Evolutionary conservation across 2,797 vertebrate species (phyloP), one percentile per base, ranked within the genome.

Genomic region (Poeciliopsis gracilis): DNA sequence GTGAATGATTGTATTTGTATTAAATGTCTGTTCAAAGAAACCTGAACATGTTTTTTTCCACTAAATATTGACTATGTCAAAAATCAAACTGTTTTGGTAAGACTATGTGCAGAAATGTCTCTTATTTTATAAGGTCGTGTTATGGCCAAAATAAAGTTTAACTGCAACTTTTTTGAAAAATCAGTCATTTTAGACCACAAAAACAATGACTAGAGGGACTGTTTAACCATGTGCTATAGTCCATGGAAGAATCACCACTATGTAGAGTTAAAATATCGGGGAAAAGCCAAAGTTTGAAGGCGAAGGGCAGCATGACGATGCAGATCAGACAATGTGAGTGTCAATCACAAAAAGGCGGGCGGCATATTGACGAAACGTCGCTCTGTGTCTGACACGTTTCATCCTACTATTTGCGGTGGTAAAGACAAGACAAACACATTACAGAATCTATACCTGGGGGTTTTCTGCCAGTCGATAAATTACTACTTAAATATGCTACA

Each of bases 351-450:
- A 61, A 57, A 77, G 72, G 45, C 25, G 55, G 49, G 73, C 73
- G 80, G 46, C 76, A 72, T 88, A 94, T 91, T 90, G 93, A 93
- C 88, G 79, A 93, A 92, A 92, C 46, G 90, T 91, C 91, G 86
- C 71, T 85, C 55, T 79, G 79, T 86, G 81, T 83, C 82, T 82
- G 84, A 93, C 88, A 89, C 86, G 73, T 89, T 92, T 92, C 90
- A 91, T 82, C 87, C 88, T 75, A 81, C 78, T 57, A 71, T 92
- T 87, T 87, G 87, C 74, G 82, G 81, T 28, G 80, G 85, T 91
- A 89, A 90, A 91, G 92, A 80, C 73, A 82, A 75, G 25, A 82
- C 66, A 72, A 72, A 41, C 49, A 36, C 46, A 80, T 72, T 77
- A 53, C 2, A 30, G 51, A 73, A 77, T 72, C 67, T 61, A 71